phyloP scores from a whole-genome alignment of 2,797 vertebrate genomes.

The Aldrovandia affinis region DNA sequence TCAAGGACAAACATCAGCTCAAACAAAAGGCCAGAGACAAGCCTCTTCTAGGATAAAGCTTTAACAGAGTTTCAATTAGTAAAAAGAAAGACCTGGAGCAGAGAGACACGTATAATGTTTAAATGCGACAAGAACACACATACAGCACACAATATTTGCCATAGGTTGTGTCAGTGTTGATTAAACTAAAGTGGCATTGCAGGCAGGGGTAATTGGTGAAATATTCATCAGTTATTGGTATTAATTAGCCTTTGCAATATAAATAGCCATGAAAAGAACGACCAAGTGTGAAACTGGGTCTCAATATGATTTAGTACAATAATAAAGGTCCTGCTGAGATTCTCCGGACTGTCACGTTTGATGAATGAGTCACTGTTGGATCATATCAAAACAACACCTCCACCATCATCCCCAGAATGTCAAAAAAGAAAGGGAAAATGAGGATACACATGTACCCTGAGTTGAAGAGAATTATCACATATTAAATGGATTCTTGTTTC shows the following conservation, averaged over 20 bases:
- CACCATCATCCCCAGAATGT: constrained; percentile 18
- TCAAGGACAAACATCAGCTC: constrained; percentile 44
- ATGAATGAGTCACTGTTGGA: constrained; percentile 45
- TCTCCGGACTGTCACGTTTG: constrained; percentile 34
- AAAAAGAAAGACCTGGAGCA: constrained; percentile 22
- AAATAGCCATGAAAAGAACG: constrained; percentile 36
- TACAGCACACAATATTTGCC: not conserved
- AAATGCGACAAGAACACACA: not conserved
- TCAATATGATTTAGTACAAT: constrained; percentile 33
- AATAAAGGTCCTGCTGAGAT: constrained; percentile 38
- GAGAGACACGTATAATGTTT: not conserved
- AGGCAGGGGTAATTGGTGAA: constrained; percentile 31
- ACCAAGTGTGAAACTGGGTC: constrained; percentile 31
- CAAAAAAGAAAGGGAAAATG: constrained; percentile 8
- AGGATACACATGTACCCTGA: not conserved
- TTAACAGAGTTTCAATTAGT: constrained; percentile 44
- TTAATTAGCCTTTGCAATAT: constrained; percentile 38
- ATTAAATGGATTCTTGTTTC: not conserved
- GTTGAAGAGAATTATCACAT: not conserved
- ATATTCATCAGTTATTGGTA: constrained; percentile 30
- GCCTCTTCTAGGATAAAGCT: constrained; percentile 35
- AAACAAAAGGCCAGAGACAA: constrained; percentile 16
- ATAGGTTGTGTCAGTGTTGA: constrained; percentile 13
- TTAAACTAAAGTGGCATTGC: constrained; percentile 10
- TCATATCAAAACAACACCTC: constrained; percentile 32